Conservation (phyloP, 2,113 vertebrate species). For the Pandion haliaetus region DNA sequence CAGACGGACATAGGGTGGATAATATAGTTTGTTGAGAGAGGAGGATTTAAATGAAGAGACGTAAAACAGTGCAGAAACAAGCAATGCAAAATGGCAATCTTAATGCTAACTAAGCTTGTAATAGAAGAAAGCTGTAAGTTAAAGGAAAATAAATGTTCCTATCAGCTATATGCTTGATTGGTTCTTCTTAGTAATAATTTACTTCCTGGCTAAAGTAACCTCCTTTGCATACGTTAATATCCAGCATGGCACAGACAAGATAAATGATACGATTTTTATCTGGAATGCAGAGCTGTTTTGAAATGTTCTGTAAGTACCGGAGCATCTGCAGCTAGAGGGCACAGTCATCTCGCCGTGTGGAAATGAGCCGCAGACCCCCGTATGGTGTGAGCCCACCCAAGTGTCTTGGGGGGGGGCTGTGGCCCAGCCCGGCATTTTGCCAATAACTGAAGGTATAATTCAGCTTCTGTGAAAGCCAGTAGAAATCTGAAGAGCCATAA, state of each 20-base stretch:
- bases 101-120: background rate
- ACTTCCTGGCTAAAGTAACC: background rate
- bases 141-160: background rate
- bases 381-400: accelerated
- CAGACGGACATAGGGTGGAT: accelerated
- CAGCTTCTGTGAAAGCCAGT: background rate
- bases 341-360: background rate
- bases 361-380: accelerated
- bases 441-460: accelerated
- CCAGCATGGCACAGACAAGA: background rate
- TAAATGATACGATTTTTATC: background rate
- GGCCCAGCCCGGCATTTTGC: accelerated
- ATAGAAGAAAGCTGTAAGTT: background rate
- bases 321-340: background rate
- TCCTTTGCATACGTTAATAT: background rate
- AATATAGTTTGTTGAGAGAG: background rate
- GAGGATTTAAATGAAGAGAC: background rate
- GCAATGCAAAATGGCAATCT: background rate
- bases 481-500: background rate
- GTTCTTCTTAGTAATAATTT: background rate
- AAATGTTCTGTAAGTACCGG: accelerated
- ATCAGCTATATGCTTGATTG: background rate
- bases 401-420: accelerated
- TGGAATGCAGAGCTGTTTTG: background rate
- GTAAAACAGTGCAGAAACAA: background rate